A percentile compares a stretch with the other conserved stretches of the same genome.
Conservation (phyloP, 2,113 vertebrate species). For the Vulpes vulpes region DNA sequence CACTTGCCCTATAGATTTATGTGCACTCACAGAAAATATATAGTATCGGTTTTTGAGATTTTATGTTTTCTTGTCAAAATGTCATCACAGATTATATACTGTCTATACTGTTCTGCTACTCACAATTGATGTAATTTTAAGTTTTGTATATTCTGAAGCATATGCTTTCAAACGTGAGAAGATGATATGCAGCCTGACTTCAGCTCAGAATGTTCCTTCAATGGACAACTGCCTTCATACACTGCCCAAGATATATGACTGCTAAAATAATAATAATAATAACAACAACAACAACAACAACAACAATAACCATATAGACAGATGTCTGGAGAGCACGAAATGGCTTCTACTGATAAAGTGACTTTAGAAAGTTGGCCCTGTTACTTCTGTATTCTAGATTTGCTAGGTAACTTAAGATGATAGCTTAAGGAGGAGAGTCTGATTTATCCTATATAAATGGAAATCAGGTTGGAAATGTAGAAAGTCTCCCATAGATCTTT, state of each 20-base stretch:
- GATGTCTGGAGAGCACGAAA: neutral
- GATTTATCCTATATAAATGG: neutral
- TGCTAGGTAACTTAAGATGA: neutral
- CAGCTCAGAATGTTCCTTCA: conserved; percentile 26
- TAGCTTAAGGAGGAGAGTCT: conserved; percentile 2
- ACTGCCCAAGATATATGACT: neutral
- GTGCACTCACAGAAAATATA: neutral
- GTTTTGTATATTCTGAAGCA: conserved; percentile 23
- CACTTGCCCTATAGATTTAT: neutral
- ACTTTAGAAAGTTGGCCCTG: neutral
- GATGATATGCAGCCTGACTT: neutral
- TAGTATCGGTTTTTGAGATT: neutral
- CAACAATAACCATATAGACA: neutral
- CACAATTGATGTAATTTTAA: neutral
- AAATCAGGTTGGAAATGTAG: conserved; percentile 25
- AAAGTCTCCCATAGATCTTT: neutral
- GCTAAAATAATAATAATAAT: neutral
- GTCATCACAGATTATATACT: neutral
- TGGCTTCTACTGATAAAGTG: neutral
- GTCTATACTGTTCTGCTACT: neutral
- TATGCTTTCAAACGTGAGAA: conserved; percentile 27
- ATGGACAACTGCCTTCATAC: neutral
- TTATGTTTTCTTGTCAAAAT: neutral
- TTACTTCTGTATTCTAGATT: neutral
- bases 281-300: neutral